phyloP scores from a whole-genome alignment of 2,113 vertebrate species.

The Ranitomeya variabilis region DNA sequence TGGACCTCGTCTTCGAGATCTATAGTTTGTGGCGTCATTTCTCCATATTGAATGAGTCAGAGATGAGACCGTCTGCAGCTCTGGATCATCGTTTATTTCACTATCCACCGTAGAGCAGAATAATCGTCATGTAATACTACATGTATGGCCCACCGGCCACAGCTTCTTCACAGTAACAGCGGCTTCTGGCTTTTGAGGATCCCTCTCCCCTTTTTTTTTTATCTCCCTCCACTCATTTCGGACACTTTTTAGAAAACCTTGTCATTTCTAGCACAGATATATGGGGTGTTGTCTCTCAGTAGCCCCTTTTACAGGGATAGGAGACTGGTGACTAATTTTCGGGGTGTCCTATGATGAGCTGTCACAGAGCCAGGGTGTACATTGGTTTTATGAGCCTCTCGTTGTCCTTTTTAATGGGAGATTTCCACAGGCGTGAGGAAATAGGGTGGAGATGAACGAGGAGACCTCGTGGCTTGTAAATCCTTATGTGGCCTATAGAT shows the following conservation, averaged over 20 bases:
- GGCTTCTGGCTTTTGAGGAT: neutral
- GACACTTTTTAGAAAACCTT: neutral
- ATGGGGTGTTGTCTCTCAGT: neutral
- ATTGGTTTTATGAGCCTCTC: neutral
- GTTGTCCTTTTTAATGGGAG: neutral
- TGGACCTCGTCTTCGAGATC: no score
- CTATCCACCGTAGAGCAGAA: no score
- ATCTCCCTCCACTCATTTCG: neutral
- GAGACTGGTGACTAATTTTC: neutral
- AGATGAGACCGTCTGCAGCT: no score
- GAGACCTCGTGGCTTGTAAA: neutral
- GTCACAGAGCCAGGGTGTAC: neutral
- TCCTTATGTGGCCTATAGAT: neutral
- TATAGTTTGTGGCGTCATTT: no score
- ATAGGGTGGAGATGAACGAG: neutral
- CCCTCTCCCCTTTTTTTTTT: neutral
- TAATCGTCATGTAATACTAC: no score
- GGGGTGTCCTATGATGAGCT: neutral
- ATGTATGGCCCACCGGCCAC: neutral
- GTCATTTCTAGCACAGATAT: neutral
- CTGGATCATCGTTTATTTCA: no score
- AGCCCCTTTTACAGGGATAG: neutral
- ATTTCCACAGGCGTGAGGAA: neutral
- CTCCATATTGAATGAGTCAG: no score
- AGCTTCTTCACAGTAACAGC: neutral